Evolutionary conservation across 2,797 vertebrate species (phyloP).

Genomic region (Neosilurus mollespiculum): DNA sequence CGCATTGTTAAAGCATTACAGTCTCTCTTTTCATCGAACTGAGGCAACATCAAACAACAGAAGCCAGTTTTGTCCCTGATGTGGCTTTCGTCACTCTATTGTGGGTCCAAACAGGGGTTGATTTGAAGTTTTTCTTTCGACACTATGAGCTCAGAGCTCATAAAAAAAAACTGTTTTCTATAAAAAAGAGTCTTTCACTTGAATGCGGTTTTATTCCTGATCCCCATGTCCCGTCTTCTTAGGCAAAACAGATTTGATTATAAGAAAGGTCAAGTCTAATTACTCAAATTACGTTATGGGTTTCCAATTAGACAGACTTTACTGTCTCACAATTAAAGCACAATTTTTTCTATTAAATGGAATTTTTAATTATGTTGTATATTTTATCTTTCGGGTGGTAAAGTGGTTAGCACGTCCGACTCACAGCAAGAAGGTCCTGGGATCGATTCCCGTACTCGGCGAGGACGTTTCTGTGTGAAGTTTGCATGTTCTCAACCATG

Average conservation of each 20-base stretch:
- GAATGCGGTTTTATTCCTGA: constrained; percentile 20
- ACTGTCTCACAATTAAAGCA: background rate
- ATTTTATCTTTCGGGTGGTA: too few species aligned
- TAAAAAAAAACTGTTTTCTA: constrained; percentile 10
- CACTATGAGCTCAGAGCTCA: background rate
- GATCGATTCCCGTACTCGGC: too few species aligned
- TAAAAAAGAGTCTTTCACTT: constrained; percentile 19
- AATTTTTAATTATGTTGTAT: background rate
- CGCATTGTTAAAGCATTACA: constrained; percentile 62
- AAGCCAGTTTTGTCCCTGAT: constrained; percentile 52
- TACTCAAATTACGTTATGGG: constrained; percentile 69
- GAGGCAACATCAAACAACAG: constrained; percentile 68
- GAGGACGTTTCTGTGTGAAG: too few species aligned
- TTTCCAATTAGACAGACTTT: constrained; percentile 55
- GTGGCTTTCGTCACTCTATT: constrained; percentile 43
- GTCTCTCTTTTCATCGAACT: constrained; percentile 64
- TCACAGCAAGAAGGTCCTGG: too few species aligned
- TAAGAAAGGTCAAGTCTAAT: constrained; percentile 73
- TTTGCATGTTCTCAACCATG: too few species aligned
- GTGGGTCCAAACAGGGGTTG: constrained; percentile 28
- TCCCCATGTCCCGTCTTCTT: background rate
- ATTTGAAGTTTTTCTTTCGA: constrained; percentile 34
- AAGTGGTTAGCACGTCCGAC: too few species aligned
- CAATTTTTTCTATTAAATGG: background rate
- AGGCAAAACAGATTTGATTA: constrained; percentile 64